phyloP scores from a whole-genome alignment of 2,113 vertebrate species.

The Brachyistius frenatus region DNA sequence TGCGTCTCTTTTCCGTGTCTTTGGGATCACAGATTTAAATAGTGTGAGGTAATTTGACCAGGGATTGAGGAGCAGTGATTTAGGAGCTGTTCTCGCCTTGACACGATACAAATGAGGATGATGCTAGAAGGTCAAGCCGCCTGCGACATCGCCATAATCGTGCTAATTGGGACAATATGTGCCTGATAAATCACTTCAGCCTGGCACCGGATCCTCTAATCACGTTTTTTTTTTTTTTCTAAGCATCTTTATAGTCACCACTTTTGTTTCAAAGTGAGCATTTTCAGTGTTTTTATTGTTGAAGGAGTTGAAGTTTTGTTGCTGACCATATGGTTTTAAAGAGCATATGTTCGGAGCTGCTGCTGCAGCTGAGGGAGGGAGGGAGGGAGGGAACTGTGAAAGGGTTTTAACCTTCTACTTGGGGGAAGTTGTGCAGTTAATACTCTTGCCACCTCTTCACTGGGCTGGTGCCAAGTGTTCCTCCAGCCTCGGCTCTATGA shows the following conservation, averaged over 20 bases:
- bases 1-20: conserved; percentile 45
- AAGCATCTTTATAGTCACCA: conserved; percentile 7
- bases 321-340: conserved; percentile 66
- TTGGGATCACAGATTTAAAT: conserved; percentile 47
- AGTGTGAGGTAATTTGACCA: conserved; percentile 29
- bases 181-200: conserved; percentile 71
- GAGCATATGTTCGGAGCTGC: conserved; percentile 58
- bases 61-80: conserved; percentile 78
- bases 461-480: conserved; percentile 71
- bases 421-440: conserved; percentile 68
- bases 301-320: conserved; percentile 39
- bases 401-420: conserved; percentile 70
- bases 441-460: conserved; percentile 69
- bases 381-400: conserved; percentile 54
- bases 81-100: conserved; percentile 76
- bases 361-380: conserved; percentile 40
- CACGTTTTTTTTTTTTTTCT: conserved; percentile 4
- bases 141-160: conserved; percentile 66
- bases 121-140: conserved; percentile 66
- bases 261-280: conserved; percentile 19
- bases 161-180: conserved; percentile 80
- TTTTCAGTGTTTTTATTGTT: conserved; percentile 37
- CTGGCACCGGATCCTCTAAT: conserved; percentile 57
- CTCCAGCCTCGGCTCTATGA: conserved; percentile 42
- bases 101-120: conserved; percentile 70